phyloP scores from a whole-genome alignment of 2,888 invertebrate species.

The Diachrysia chrysitis region DNA sequence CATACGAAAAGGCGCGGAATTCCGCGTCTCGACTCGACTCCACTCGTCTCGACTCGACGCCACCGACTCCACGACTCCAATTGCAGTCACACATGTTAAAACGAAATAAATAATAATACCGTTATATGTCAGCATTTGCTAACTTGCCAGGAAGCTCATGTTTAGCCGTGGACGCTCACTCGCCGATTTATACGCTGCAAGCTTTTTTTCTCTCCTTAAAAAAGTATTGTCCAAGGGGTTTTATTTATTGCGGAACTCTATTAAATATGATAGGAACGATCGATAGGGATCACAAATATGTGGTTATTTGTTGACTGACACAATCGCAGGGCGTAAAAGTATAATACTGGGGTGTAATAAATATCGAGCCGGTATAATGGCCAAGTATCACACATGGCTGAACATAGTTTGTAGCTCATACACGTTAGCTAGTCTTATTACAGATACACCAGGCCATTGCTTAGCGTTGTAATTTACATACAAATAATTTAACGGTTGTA shows the following conservation, averaged over 20 bases:
- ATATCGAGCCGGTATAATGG: slow-evolving; percentile 1
- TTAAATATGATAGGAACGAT: slow-evolving; percentile 6
- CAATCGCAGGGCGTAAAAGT: slow-evolving; percentile 18
- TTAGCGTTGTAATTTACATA: too few relatives aligned
- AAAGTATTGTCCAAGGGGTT: neutral
- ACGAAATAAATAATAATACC: neutral
- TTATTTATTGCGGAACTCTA: neutral
- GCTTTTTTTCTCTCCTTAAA: neutral
- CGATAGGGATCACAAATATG: slow-evolving; percentile 18
- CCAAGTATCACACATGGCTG: neutral
- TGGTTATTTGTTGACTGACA: slow-evolving; percentile 20
- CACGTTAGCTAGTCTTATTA: too few relatives aligned
- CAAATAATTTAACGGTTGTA: too few relatives aligned
- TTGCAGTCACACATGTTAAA: too few relatives aligned
- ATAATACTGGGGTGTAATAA: slow-evolving; percentile 7
- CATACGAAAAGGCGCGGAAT: too few relatives aligned
- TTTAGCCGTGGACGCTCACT: neutral
- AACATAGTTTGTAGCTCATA: neutral
- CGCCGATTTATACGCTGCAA: neutral
- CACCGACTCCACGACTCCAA: too few relatives aligned
- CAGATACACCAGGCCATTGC: too few relatives aligned
- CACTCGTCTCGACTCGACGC: too few relatives aligned
- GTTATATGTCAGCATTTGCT: neutral
- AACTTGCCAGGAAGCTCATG: neutral
- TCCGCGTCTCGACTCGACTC: too few relatives aligned